A percentile compares a stretch with the other conserved stretches of the same genome.
phyloP scores from a whole-genome alignment of 2,888 invertebrate species.

The Spilosoma lubricipeda region DNA sequence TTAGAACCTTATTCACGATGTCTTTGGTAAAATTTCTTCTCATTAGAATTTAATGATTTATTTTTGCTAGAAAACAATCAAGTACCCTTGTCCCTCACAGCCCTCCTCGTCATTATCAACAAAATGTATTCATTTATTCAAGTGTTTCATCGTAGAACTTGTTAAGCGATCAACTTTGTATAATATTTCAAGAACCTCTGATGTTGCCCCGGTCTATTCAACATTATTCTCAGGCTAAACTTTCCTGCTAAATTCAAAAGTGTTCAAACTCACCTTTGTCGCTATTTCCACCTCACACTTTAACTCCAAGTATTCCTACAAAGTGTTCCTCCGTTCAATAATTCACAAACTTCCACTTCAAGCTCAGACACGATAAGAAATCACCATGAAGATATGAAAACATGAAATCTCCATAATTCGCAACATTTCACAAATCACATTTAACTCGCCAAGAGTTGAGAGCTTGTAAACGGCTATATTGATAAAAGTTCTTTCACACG shows the following conservation, averaged over 20 bases:
- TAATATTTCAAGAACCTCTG: slow-evolving; percentile 55
- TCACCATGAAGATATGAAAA: slow-evolving; percentile 68
- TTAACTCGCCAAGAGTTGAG: slow-evolving; percentile 62
- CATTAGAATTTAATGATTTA: slow-evolving; percentile 44
- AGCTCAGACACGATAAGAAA: slow-evolving; percentile 69
- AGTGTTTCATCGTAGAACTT: slow-evolving; percentile 47
- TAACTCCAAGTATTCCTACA: slow-evolving; percentile 43
- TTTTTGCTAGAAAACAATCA: slow-evolving; percentile 37
- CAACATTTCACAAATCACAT: slow-evolving; percentile 78
- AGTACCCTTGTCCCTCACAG: slow-evolving; percentile 39
- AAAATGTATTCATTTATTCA: slow-evolving; percentile 63
- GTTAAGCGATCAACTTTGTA: slow-evolving; percentile 54
- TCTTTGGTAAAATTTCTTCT: slow-evolving; percentile 27
- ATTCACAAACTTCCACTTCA: slow-evolving; percentile 69
- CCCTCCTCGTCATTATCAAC: slow-evolving; percentile 53
- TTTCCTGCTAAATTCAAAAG: slow-evolving; percentile 70
- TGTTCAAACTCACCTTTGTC: slow-evolving; percentile 70
- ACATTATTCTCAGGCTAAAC: slow-evolving; percentile 45
- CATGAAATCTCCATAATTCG: slow-evolving; percentile 71
- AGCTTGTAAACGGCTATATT: slow-evolving; percentile 63
- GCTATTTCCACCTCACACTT: slow-evolving; percentile 52
- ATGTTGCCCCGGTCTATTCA: slow-evolving; percentile 47
- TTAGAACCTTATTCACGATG: slow-evolving; percentile 13
- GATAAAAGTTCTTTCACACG: slow-evolving; percentile 62
- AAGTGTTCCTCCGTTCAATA: slow-evolving; percentile 56